Conservation (phyloP, 1,140 invertebrate genomes). For the Drosophila triauraria region DNA sequence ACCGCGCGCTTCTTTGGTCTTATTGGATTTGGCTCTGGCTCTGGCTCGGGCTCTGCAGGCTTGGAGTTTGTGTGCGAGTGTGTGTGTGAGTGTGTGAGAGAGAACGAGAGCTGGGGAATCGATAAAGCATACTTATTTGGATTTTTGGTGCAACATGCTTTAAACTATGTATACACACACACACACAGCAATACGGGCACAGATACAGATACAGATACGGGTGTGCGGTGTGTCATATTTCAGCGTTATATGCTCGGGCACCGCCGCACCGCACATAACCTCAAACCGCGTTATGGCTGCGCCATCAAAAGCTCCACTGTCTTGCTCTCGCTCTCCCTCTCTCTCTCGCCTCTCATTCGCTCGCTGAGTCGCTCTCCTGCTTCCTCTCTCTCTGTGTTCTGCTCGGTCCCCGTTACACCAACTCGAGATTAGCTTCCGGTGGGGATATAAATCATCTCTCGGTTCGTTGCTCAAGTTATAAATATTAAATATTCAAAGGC, state of each 20-base stretch:
- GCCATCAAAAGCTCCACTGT: constrained; percentile 53
- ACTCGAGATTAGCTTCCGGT: constrained; percentile 81
- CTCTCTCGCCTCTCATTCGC: constrained; percentile 1
- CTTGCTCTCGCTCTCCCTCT: constrained; percentile 10
- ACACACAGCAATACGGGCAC: constrained; percentile 2
- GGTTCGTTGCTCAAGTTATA: constrained; percentile 81
- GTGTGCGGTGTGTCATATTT: constrained; percentile 51
- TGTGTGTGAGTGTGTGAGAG: constrained; percentile 23
- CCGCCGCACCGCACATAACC: constrained; percentile 64
- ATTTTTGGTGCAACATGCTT: constrained; percentile 80
- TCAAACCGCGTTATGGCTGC: constrained; percentile 57
- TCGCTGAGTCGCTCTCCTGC: constrained; percentile 5
- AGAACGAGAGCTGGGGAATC: constrained; percentile 53
- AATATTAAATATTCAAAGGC: constrained; percentile 83
- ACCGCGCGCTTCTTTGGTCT: constrained; percentile 70
- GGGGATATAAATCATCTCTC: constrained; percentile 81
- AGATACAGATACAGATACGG: constrained; percentile 28
- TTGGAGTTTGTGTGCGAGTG: constrained; percentile 18
- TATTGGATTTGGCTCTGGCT: constrained; percentile 63
- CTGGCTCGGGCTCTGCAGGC: constrained; percentile 15
- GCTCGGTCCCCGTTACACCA: constrained; percentile 62
- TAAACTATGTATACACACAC: constrained; percentile 54
- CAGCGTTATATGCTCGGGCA: constrained; percentile 38
- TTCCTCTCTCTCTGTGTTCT: constrained; percentile 17
- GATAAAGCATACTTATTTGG: constrained; percentile 82